Evolutionary conservation across 2,113 vertebrate species (phyloP), one percentile per base, ranked within the genome.

Genomic region (Malurus elegans): DNA sequence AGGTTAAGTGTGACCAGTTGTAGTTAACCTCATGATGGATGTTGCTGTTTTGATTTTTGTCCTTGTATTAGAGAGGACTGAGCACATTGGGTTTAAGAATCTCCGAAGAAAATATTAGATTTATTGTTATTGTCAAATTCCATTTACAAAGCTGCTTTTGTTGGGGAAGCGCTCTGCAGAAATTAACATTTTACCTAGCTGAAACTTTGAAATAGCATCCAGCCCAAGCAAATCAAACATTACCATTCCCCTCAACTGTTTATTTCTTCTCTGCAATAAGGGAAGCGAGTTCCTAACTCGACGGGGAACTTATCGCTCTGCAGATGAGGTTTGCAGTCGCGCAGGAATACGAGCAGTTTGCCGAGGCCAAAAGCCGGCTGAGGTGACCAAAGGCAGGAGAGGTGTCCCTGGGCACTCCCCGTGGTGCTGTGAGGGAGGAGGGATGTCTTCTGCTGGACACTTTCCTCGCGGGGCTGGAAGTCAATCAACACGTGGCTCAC

Each of bases 221-320:
- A 84, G 9, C 80, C 78, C 57, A 69, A 76, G 56, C 66, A 83
- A 70, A 89, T 88, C 67, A 69, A 93, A 76, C 58, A 12, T 40
- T 71, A 44, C 57, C 25, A 44, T 95, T 95, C 75, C 48, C 61
- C 40, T 90, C 75, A 88, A 13, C 79, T 88, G 72, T 93, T 95
- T 96, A 79, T 95, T 96, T 91, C 93, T 96, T 53, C 78, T 75
- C 61, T 34, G 21, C 89, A 86, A 45, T 86, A 61, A 90, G 86
- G 84, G 89, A 89, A 92, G 87, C 4, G 73, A 92, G 64, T 44
- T 94, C 62, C 92, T 66, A 64, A 51, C 84, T 79, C 82, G 54
- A 50, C 9, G 2, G 91, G 79, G 69, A 78, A 61, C 57, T 14
- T 82, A 83, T 36, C 8, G 0, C 90, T 70, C 64, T 88, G 82